phyloP scores from a whole-genome alignment of 2,888 invertebrate species.

The Dicycla oo region DNA sequence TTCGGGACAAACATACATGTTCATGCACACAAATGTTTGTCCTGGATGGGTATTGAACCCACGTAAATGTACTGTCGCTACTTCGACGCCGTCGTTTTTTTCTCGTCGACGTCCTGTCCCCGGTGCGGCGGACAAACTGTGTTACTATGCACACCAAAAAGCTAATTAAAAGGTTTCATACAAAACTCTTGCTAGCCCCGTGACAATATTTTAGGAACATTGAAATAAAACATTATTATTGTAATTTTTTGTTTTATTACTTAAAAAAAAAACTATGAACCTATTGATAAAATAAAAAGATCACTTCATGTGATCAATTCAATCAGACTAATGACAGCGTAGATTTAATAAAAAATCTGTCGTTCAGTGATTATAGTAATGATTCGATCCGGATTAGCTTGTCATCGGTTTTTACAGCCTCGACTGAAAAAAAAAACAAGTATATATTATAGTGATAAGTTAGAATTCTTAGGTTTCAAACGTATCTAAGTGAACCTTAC shows the following conservation, averaged over 20 bases:
- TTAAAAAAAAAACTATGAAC: slow-evolving; percentile 14
- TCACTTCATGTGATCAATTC: no score
- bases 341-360: slow-evolving; percentile 32
- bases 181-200: background rate
- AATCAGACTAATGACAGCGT: slow-evolving; percentile 22
- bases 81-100: no score
- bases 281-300: slow-evolving; percentile 34
- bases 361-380: background rate
- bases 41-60: no score
- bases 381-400: slow-evolving; percentile 5
- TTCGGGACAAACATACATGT: no score
- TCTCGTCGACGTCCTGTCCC: no score
- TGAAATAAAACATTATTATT: slow-evolving; percentile 10
- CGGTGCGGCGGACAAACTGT: no score
- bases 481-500: background rate
- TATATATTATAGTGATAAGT: background rate
- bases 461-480: background rate
- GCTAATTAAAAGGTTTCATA: background rate
- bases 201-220: slow-evolving; percentile 8
- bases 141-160: background rate
- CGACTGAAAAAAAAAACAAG: slow-evolving; percentile 77
- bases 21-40: no score
- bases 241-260: slow-evolving; percentile 26
- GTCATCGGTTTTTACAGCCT: slow-evolving; percentile 75
- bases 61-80: no score